A percentile compares a stretch with the other conserved stretches of the same genome.
phyloP scores from a whole-genome alignment of 2,113 vertebrate genomes.

The Lophotis ruficrista region DNA sequence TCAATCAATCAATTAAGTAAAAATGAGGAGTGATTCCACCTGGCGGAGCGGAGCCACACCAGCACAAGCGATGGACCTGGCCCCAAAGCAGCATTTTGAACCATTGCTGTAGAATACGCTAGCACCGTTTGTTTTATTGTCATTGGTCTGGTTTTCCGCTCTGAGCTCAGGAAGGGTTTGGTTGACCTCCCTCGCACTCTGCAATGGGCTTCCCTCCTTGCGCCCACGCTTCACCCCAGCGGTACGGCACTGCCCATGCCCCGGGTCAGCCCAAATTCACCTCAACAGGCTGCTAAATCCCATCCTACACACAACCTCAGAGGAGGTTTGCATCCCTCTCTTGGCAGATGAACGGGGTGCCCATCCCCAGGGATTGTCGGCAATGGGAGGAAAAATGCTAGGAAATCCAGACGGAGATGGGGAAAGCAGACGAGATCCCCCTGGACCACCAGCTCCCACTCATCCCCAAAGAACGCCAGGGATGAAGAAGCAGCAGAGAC shows the following conservation, averaged over 20 bases:
- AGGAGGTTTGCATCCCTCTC: background rate
- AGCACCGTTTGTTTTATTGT: conserved; percentile 13
- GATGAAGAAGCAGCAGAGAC: background rate
- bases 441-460: background rate
- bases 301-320: rapidly evolving
- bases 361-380: background rate
- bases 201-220: background rate
- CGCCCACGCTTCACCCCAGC: rapidly evolving
- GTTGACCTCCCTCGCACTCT: background rate
- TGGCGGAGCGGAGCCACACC: background rate
- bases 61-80: background rate
- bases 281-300: background rate
- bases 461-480: rapidly evolving
- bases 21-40: background rate
- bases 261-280: background rate
- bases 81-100: background rate
- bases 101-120: conserved; percentile 28
- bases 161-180: background rate
- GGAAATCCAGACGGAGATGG: background rate
- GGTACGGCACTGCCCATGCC: background rate
- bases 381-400: background rate
- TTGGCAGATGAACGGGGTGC: background rate
- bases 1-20: background rate
- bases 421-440: background rate
- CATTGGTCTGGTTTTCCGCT: background rate